Percentiles rank a stretch among this genome's conserved stretches.
Conservation (phyloP, 2,113 vertebrate genomes). For the Triplophysa siluroides region DNA sequence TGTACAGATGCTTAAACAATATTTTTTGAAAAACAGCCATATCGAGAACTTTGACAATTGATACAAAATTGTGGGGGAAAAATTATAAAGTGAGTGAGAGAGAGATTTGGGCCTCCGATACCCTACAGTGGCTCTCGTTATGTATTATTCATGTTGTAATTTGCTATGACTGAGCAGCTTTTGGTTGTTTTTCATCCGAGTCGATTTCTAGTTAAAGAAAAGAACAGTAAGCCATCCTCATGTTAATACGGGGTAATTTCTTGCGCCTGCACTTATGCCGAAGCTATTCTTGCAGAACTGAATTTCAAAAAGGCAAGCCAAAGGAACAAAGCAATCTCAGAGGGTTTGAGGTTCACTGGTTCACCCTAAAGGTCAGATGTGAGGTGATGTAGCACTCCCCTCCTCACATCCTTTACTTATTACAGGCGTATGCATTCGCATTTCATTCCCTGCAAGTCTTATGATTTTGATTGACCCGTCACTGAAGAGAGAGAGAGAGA, state of each 20-base stretch:
- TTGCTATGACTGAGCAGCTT: constrained; percentile 28
- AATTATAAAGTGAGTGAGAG: no score
- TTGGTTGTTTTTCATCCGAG: constrained; percentile 10
- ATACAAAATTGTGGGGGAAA: no score
- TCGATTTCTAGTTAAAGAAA: not conserved
- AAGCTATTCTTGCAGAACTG: not conserved
- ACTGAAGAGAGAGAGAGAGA: no score
- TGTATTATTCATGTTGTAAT: constrained; percentile 60
- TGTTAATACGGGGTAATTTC: constrained; percentile 26
- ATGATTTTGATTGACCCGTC: not conserved
- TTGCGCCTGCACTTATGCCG: not conserved
- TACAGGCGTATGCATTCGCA: not conserved
- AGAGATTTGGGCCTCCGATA: not conserved
- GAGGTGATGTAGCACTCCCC: not conserved
- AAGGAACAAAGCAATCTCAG: not conserved
- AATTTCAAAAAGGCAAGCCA: not conserved
- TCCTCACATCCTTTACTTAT: not conserved
- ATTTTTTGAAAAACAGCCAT: no score
- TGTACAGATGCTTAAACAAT: no score
- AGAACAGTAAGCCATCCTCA: constrained; percentile 6
- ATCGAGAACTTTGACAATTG: no score
- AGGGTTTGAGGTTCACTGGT: not conserved
- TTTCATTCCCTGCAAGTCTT: not conserved
- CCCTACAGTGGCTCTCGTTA: constrained; percentile 16
- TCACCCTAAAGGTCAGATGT: not conserved